Evolutionary conservation across 2,888 invertebrate genomes (phyloP), one percentile per base, ranked within the genome.

Genomic region (Hoplodrina blanda): DNA sequence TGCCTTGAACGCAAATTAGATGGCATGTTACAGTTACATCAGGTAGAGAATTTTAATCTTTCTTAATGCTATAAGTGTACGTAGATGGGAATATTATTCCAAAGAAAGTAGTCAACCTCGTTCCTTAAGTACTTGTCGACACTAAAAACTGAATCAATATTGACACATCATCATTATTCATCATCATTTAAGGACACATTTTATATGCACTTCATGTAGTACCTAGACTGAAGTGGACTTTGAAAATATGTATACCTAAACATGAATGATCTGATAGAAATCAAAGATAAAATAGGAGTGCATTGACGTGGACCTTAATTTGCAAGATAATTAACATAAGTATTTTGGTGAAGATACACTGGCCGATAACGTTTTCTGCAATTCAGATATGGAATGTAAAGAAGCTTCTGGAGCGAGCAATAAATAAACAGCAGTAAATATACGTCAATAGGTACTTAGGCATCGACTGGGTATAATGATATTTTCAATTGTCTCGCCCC

Each of bases 321-420:
- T 52, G 13, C 13, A 19, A 25, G n/a, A 20, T 54, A 62, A 67
- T 71, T 62, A 68, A 56, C 49, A 63, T 57, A n/a, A n/a, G n/a
- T n/a, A 67, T 59, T 67, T 30, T 46, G 2, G 55, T 50, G 13
- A 30, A 17, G 15, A 30, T 17, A 53, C 33, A 30, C 4, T 50
- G 3, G 7, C 17, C 13, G 52, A 62, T 66, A 50, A 63, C 4
- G 10, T 49, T 68, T 57, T n/a, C 5, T 54, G 33, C 6, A 13
- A 25, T 33, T n/a, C 4, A 13, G 4, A 33, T 17, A 19, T 6
- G 17, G 20, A 50, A 11, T 1, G 4, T 11, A 6, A 2, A 13
- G 10, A 10, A 7, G 5, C n/a, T 49, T 49, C 3, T 62, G 5
- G 13, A 50, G 4, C 7, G 20, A 41, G n/a, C 5, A 13, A 4